Conservation (phyloP, 2,113 vertebrate genomes). For the Glaucidium brasilianum region DNA sequence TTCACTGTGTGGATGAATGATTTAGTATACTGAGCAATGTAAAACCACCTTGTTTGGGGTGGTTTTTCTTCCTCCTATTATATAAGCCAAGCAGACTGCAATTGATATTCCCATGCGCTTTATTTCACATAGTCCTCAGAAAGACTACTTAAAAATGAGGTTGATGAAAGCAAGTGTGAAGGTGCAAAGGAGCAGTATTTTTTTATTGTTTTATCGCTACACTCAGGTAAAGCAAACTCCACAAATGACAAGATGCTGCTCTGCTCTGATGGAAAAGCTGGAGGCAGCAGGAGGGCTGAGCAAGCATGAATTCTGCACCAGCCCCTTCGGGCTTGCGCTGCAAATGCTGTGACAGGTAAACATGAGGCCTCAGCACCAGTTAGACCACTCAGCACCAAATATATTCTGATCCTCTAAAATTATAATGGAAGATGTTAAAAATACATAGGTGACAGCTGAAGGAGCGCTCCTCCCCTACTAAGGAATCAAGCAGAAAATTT, state of each 20-base stretch:
- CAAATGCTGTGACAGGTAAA: conserved; percentile 3
- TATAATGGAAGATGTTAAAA: conserved; percentile 14
- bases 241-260: neutral
- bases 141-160: neutral
- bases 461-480: neutral
- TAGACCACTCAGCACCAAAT: neutral
- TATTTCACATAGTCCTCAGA: neutral
- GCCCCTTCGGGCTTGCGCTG: neutral
- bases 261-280: neutral
- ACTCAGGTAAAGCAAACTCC: neutral
- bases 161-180: neutral
- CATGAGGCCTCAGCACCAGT: neutral
- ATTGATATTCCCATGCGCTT: neutral
- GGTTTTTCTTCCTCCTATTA: neutral
- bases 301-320: neutral
- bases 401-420: neutral
- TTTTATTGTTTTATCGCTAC: neutral
- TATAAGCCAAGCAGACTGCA: neutral
- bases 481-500: neutral
- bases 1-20: neutral
- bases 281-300: neutral
- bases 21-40: neutral
- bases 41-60: neutral
- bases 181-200: neutral
- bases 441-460: neutral